phyloP scores from a whole-genome alignment of 2,113 vertebrate genomes.

The Pitta sordida region DNA sequence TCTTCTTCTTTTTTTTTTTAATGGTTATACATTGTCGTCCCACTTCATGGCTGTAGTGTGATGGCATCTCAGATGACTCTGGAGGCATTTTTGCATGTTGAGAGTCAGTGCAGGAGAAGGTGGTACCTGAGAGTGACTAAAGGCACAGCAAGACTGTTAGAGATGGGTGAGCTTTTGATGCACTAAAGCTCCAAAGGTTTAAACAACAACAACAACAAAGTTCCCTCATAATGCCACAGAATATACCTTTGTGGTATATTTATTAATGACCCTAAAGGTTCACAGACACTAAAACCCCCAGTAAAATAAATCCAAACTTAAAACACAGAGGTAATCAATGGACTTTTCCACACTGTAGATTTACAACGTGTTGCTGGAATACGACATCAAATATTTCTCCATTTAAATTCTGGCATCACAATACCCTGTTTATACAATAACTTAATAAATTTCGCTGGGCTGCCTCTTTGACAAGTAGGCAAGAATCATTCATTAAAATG shows the following conservation, averaged over 20 bases:
- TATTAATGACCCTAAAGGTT: neutral
- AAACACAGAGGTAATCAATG: neutral
- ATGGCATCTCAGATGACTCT: neutral
- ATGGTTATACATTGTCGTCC: neutral
- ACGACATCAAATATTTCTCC: constrained; percentile 50
- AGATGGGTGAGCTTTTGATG: neutral
- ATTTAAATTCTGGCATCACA: constrained; percentile 43
- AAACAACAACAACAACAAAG: neutral
- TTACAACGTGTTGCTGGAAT: neutral
- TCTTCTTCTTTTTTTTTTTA: neutral
- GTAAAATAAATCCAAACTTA: neutral
- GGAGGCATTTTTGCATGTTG: neutral
- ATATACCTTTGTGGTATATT: neutral
- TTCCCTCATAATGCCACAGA: neutral
- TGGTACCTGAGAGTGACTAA: neutral
- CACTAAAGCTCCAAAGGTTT: neutral
- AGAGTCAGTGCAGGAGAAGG: neutral
- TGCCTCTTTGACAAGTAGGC: constrained; percentile 69
- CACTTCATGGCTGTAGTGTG: neutral
- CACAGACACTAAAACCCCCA: neutral
- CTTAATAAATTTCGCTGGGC: constrained; percentile 61
- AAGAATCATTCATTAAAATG: constrained; percentile 74
- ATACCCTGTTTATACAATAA: constrained; percentile 60
- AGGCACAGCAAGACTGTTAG: neutral
- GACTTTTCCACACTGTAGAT: neutral